Evolutionary conservation across 2,113 vertebrate genomes (phyloP), one percentile per base, ranked within the genome.

Genomic region (Bujurquina vittata): DNA sequence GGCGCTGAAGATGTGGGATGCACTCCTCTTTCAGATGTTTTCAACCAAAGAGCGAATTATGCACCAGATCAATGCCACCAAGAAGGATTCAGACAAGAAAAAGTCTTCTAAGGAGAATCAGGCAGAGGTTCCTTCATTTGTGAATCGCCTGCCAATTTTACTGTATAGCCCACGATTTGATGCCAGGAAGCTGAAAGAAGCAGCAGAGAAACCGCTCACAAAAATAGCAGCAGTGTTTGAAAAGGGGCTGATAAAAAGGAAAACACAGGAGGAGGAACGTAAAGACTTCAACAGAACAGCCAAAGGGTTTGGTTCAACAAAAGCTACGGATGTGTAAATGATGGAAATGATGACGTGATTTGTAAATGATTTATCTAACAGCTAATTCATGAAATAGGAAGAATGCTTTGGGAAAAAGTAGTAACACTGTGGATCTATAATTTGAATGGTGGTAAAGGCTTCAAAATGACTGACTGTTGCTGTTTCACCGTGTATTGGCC

Each of bases 1-100:
- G 55, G 96, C 96, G 4, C 90, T 94, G 17, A 97, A 95, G 72
- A 97, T 99, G 96, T 99, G 98, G 98, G 97, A 99, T 2, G 97
- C 98, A 0, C 95, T 99, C 58, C 95, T 99, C 26, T 97, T 98
- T 82, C 97, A 97, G 52, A 93, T 97, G 96, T 95, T 97, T 1
- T 93, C 97, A 49, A 90, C 93, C 5, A 96, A 96, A 86, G 94
- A 96, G 2, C 93, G 8, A 17, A 94, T 95, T 11, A 92, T 95
- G 86, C 61, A 95, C 5, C 95, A 96, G 69, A 91, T 96, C 49
- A 93, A 85, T 8, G 15, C 54, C 65, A 67, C 5, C 73, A 95
- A 94, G 63, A 90, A 88, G 5, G 92, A 93, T 10, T n/a, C 84
- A 11, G 92, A 94, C 0, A 79, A 84, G 18, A 91, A 83, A 5